Percentiles rank a stretch among this genome's conserved stretches.
phyloP scores from a whole-genome alignment of 2,797 vertebrate genomes.

The Enoplosus armatus region DNA sequence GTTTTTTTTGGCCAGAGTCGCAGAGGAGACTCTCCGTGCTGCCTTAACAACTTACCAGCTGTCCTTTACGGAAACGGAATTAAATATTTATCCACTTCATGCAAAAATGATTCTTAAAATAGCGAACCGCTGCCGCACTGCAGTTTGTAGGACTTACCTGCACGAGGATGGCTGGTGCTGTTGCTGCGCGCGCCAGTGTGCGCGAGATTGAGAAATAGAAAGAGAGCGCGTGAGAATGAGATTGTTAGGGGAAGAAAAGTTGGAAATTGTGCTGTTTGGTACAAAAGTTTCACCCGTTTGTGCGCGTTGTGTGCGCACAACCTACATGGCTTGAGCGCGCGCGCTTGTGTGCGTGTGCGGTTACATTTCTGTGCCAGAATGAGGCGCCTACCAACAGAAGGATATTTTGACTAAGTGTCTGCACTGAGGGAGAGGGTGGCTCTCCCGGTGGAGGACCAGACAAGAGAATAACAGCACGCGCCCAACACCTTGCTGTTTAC shows the following conservation, averaged over 20 bases:
- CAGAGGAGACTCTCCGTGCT: neutral
- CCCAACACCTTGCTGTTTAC: constrained; percentile 17
- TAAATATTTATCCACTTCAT: constrained; percentile 78
- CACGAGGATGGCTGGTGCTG: constrained; percentile 43
- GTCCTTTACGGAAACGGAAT: constrained; percentile 38
- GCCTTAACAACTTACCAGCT: constrained; percentile 26
- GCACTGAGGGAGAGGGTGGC: constrained; percentile 20
- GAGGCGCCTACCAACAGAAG: constrained; percentile 5
- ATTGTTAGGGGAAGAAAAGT: constrained; percentile 20
- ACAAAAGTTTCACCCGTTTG: constrained; percentile 38
- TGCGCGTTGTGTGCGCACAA: neutral
- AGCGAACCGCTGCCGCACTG: constrained; percentile 80
- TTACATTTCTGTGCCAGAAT: neutral
- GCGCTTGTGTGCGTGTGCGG: neutral
- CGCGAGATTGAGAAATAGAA: neutral
- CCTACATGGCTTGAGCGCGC: neutral
- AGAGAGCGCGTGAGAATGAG: neutral
- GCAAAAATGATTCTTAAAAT: constrained; percentile 76
- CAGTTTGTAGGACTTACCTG: constrained; percentile 71
- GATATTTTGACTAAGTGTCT: constrained; percentile 17
- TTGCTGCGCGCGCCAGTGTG: constrained; percentile 17
- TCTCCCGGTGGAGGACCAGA: constrained; percentile 19
- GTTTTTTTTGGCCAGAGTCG: neutral
- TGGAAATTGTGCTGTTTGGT: neutral
- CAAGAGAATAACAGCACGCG: constrained; percentile 1